Conservation (phyloP, 1,140 invertebrate genomes). For the Trichogramma pretiosum region DNA sequence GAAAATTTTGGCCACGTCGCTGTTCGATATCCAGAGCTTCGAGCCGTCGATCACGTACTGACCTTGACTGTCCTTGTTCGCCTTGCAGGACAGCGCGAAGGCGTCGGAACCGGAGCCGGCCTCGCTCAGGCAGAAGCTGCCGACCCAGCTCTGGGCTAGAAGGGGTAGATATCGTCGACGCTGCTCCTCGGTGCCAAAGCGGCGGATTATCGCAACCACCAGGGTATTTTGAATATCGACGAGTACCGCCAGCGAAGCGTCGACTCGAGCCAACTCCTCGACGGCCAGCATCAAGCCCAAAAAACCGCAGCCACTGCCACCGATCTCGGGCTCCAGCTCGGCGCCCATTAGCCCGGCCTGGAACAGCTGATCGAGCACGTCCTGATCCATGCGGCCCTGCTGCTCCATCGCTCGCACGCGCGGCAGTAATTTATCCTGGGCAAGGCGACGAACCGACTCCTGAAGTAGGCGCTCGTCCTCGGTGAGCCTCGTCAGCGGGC, state of each 20-base stretch:
- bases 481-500: not conserved
- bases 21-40: conserved; percentile 95
- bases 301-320: conserved; percentile 78
- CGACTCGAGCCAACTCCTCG: conserved; percentile 89
- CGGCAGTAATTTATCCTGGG: conserved; percentile 78
- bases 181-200: conserved; percentile 72
- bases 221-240: conserved; percentile 93
- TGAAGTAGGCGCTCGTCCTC: not conserved
- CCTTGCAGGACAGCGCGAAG: conserved; percentile 79
- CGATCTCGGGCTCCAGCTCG: conserved; percentile 76
- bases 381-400: conserved; percentile 65
- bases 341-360: conserved; percentile 77
- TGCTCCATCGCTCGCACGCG: conserved; percentile 87
- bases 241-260: conserved; percentile 74
- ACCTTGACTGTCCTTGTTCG: conserved; percentile 73
- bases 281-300: conserved; percentile 73
- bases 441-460: conserved; percentile 43
- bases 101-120: conserved; percentile 78
- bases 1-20: conserved; percentile 80
- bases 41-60: conserved; percentile 71
- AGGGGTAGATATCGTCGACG: conserved; percentile 80
- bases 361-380: conserved; percentile 65
- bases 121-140: conserved; percentile 89
- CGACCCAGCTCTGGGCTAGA: conserved; percentile 65
- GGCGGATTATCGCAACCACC: conserved; percentile 77